Percentiles rank a stretch among this genome's conserved stretches.
These are phyloP conservation scores for Varanus komodoensis DNA, from an alignment of 2,113 vertebrate species.

Conservation along the genomic window DNA sequence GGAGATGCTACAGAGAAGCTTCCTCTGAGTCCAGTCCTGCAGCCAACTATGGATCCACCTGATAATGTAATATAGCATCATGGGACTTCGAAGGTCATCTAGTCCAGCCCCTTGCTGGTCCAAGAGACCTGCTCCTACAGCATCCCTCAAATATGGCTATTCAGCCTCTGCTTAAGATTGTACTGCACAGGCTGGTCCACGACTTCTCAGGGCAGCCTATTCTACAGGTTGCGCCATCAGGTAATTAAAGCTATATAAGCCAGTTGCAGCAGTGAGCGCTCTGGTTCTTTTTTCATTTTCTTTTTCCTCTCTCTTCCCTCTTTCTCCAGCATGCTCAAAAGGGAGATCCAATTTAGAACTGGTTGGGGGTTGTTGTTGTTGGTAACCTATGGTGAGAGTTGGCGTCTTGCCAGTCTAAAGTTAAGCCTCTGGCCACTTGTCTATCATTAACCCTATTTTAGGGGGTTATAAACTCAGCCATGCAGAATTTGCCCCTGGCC, in stretches of 20 bases:
- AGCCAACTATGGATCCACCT: too few species aligned
- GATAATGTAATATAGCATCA: neutral
- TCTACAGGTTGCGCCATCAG: neutral
- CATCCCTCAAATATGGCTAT: neutral
- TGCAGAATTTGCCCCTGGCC: conserved; percentile 22
- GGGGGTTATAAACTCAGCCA: conserved; percentile 19
- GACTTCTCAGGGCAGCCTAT: neutral
- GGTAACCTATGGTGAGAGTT: neutral
- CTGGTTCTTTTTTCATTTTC: too few species aligned
- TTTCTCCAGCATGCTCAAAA: neutral
- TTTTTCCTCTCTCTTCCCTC: too few species aligned
- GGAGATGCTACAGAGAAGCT: too few species aligned
- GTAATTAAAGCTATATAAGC: neutral
- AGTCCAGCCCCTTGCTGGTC: neutral
- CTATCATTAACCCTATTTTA: conserved; percentile 9
- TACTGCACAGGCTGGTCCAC: neutral
- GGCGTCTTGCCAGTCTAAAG: neutral
- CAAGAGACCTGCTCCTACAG: neutral
- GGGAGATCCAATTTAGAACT: neutral
- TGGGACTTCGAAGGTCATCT: neutral
- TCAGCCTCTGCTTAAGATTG: too few species aligned
- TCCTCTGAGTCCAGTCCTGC: too few species aligned
- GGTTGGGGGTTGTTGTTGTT: neutral
- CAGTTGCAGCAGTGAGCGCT: too few species aligned
- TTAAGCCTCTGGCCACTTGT: neutral